These are phyloP conservation scores for Nipponacmea schrenckii DNA, from an alignment of 2,888 invertebrate species.

Conservation along the genomic window DNA sequence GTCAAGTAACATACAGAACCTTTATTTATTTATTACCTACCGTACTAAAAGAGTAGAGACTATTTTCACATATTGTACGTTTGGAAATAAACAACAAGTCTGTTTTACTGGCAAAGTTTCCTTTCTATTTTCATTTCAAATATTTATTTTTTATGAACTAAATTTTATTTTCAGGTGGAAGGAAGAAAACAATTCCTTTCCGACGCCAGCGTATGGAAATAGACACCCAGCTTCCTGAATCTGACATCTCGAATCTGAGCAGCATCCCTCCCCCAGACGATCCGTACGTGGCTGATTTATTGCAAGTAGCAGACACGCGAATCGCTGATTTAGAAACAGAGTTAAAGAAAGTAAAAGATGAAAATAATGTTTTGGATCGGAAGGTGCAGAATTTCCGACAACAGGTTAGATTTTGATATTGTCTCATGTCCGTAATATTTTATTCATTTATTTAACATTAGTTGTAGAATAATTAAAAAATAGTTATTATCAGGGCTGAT, in stretches of 20 bases:
- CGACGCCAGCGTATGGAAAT: constrained; percentile 68
- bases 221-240: constrained; percentile 59
- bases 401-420: constrained; percentile 53
- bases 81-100: too few relatives aligned
- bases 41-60: too few relatives aligned
- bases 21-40: too few relatives aligned
- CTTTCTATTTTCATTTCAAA: too few relatives aligned
- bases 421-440: background rate
- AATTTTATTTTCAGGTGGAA: constrained; percentile 54
- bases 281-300: constrained; percentile 65
- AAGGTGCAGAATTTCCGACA: constrained; percentile 62
- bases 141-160: background rate
- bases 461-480: too few relatives aligned
- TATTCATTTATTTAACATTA: background rate
- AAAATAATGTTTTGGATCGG: constrained; percentile 58
- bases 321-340: constrained; percentile 60
- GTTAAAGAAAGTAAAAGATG: constrained; percentile 46
- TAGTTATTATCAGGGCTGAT: too few relatives aligned
- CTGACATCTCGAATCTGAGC: constrained; percentile 31
- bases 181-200: constrained; percentile 67
- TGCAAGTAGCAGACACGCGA: constrained; percentile 65
- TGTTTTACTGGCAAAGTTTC: too few relatives aligned
- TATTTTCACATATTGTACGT: too few relatives aligned
- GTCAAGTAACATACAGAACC: too few relatives aligned
- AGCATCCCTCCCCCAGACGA: constrained; percentile 53